Conservation (phyloP, 1,140 invertebrate genomes). For the Heliconius nattereri region DNA sequence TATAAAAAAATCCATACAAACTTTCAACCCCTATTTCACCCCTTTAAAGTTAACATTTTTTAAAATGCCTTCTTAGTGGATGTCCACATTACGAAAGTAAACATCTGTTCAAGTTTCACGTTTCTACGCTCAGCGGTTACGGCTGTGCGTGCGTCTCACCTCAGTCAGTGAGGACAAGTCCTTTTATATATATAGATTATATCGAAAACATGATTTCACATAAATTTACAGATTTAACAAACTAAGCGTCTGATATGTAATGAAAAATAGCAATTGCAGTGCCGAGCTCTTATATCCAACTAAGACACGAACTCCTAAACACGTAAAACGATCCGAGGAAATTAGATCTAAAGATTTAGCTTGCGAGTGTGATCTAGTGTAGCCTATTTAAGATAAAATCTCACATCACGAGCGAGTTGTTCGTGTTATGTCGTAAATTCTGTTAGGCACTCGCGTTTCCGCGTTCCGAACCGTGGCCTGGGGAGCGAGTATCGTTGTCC, state of each 20-base stretch:
- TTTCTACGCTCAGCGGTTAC: no score
- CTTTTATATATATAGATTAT: no score
- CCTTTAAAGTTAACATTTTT: no score
- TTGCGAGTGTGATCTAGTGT: slow-evolving; percentile 36
- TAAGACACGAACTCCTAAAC: neutral
- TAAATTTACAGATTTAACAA: no score
- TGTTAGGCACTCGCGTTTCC: slow-evolving; percentile 46
- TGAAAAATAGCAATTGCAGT: neutral
- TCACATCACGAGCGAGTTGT: slow-evolving; percentile 51
- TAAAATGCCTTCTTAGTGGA: no score
- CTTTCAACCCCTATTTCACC: no score
- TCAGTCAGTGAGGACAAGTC: no score
- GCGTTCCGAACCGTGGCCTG: slow-evolving; percentile 40
- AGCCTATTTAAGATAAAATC: slow-evolving; percentile 50
- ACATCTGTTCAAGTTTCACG: no score
- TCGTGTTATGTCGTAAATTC: slow-evolving; percentile 53
- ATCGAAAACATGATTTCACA: no score
- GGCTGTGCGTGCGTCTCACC: no score
- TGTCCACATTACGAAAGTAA: no score
- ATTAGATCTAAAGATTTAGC: slow-evolving; percentile 13
- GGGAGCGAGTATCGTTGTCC: slow-evolving; percentile 20
- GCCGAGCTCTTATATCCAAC: neutral
- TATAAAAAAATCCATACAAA: no score
- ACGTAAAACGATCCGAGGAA: neutral
- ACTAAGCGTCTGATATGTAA: neutral